Conservation (phyloP, 2,113 vertebrate species). For the Sturnira hondurensis region DNA sequence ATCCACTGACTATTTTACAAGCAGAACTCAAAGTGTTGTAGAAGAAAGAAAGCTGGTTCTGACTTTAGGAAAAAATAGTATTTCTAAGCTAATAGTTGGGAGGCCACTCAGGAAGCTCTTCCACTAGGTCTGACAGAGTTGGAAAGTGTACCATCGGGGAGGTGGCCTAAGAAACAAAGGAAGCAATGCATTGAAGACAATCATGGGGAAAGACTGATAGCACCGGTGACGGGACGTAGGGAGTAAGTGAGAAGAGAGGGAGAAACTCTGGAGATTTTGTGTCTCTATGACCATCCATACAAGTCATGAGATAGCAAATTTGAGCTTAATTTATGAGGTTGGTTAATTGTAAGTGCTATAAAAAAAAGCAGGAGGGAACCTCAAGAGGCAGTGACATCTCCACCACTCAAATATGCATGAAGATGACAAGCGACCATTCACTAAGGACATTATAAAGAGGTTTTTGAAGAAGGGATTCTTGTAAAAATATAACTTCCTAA, state of each 20-base stretch:
- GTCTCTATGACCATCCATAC: background rate
- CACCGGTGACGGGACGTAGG: background rate
- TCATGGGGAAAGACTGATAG: background rate
- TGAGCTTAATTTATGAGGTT: background rate
- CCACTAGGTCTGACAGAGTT: background rate
- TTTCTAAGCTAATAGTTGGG: background rate
- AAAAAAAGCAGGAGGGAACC: background rate
- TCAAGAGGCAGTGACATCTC: background rate
- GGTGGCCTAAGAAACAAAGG: background rate
- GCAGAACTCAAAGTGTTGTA: background rate
- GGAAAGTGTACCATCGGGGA: background rate
- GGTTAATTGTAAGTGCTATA: background rate
- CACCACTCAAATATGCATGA: background rate
- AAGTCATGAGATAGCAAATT: background rate
- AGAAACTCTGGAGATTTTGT: background rate
- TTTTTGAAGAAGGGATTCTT: background rate
- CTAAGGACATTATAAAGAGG: background rate
- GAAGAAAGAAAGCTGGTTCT: background rate
- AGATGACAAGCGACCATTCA: background rate
- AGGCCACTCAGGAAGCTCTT: background rate
- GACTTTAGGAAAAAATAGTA: background rate
- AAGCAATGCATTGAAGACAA: background rate
- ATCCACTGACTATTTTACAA: background rate
- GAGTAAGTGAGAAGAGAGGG: background rate
- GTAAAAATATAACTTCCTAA: background rate